Evolutionary conservation across 2,113 vertebrate genomes (phyloP), one percentile per base, ranked within the genome.

Genomic region (Elanoides forficatus): DNA sequence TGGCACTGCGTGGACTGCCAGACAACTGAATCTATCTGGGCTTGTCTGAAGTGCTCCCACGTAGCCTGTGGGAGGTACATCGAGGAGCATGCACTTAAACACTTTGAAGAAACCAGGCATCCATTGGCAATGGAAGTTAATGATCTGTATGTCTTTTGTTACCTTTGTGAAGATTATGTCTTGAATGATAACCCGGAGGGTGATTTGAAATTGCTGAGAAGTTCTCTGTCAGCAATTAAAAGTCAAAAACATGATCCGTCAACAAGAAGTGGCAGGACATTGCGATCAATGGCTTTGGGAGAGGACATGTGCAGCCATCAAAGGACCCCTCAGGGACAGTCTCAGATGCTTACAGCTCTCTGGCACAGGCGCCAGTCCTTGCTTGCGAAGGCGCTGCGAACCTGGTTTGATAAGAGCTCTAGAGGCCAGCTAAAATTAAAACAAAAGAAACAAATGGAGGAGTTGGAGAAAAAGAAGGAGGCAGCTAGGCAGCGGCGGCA

Each of bases 31-130:
- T 99, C 99, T 0, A 98, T 99, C 95, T 99, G 99, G 99, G 99
- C 99, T 78, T 99, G 99, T 93, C 99, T 99, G 89, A 99, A 99
- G 98, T 99, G 99, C 97, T 99, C 99, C 6, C 99, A 99, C 45
- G 99, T 99, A 91, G 99, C 99, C 47, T 99, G 99, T 47, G 99
- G 99, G 56, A 98, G 98, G 74, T 99, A 99, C 98, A 98, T 99
- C 43, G 99, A 99, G 84, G 99, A 99, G 97, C 99, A 99, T 96
- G 99, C 99, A 6, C 98, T 99, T 86, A 97, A 98, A 96, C 99
- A 99, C 98, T 99, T 99, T 93, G 98, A 99, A 94, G 98, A 99
- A 96, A 99, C 98, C 5, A 98, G 98, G 48, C 99, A 99, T 97
- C 99, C 99, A 1, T 78, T 99, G 95, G 99, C 99, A 45, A 99